Evolutionary conservation across 2,113 vertebrate species (phyloP).

Genomic region (Cyanoramphus novaezelandiae): DNA sequence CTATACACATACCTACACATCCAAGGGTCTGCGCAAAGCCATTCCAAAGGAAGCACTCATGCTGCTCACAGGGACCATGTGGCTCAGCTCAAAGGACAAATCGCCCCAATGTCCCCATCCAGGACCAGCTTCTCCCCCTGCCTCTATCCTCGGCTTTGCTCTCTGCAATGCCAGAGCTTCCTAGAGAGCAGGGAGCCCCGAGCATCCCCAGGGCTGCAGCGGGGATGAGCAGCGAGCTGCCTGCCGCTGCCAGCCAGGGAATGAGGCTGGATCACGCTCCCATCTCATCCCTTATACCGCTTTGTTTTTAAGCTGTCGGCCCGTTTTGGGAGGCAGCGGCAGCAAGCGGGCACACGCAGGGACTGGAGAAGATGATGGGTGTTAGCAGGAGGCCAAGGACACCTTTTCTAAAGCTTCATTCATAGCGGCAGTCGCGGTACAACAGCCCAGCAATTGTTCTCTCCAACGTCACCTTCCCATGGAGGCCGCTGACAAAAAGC

Average conservation of each 20-base stretch:
- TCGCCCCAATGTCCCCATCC: background rate
- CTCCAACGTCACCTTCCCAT: slow-evolving; percentile 73
- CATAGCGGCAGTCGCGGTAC: slow-evolving; percentile 59
- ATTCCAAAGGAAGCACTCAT: background rate
- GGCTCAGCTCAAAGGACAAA: background rate
- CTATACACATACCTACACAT: background rate
- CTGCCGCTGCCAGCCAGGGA: background rate
- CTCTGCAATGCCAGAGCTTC: background rate
- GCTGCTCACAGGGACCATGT: rapidly evolving
- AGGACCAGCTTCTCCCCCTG: background rate
- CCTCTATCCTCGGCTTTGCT: background rate
- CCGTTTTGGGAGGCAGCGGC: slow-evolving; percentile 69
- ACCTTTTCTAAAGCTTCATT: slow-evolving; percentile 79
- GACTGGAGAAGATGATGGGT: slow-evolving; percentile 70
- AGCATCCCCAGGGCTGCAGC: background rate
- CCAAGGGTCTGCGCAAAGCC: background rate
- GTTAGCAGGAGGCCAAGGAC: slow-evolving; percentile 72
- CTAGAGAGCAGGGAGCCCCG: background rate
- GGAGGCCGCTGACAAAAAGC: slow-evolving; percentile 59
- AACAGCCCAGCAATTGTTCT: slow-evolving; percentile 80
- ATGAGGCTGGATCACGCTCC: slow-evolving; percentile 46
- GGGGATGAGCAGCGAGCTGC: background rate
- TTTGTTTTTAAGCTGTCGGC: slow-evolving; percentile 63
- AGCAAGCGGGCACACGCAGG: slow-evolving; percentile 15
- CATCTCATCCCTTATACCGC: slow-evolving; percentile 64